phyloP scores from a whole-genome alignment of 2,113 vertebrate genomes.

The Larimichthys polyactis region DNA sequence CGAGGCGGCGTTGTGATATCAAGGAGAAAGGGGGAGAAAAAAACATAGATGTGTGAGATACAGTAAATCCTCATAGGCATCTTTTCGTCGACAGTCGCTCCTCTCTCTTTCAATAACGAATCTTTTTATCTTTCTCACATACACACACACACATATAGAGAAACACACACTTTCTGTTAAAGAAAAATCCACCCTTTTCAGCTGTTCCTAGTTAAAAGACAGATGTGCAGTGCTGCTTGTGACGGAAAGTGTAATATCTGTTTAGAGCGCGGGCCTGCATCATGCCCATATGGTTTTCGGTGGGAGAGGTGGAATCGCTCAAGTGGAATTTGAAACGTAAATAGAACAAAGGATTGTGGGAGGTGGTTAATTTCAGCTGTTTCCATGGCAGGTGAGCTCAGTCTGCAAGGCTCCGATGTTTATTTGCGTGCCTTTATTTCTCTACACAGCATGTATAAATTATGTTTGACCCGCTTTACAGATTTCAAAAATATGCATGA shows the following conservation, averaged over 20 bases:
- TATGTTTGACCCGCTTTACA: constrained; percentile 50
- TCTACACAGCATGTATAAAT: constrained; percentile 40
- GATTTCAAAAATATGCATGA: constrained; percentile 31
- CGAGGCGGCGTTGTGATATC: constrained; percentile 43
- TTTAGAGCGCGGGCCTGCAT: constrained; percentile 50
- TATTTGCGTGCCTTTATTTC: constrained; percentile 49
- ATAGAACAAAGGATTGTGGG: constrained; percentile 67
- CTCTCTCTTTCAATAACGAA: constrained; percentile 42
- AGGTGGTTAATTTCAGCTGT: constrained; percentile 63
- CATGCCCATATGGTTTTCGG: constrained; percentile 56
- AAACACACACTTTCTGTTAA: constrained; percentile 22
- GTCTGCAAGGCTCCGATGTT: constrained; percentile 40
- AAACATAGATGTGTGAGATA: constrained; percentile 67
- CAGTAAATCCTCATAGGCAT: constrained; percentile 59
- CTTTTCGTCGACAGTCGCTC: constrained; percentile 49
- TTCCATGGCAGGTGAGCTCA: constrained; percentile 63
- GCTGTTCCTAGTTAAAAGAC: constrained; percentile 61
- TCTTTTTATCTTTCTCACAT: constrained; percentile 37
- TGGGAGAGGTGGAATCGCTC: constrained; percentile 46
- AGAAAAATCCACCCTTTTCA: constrained; percentile 43
- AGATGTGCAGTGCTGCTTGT: constrained; percentile 60
- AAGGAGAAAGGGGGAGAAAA: constrained; percentile 9
- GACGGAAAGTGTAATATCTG: constrained; percentile 58
- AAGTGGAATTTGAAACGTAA: constrained; percentile 58
- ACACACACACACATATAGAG: background rate